Percentiles rank a stretch among this genome's conserved stretches.
Conservation (phyloP, 2,113 vertebrate species). For the Sapajus apella region DNA sequence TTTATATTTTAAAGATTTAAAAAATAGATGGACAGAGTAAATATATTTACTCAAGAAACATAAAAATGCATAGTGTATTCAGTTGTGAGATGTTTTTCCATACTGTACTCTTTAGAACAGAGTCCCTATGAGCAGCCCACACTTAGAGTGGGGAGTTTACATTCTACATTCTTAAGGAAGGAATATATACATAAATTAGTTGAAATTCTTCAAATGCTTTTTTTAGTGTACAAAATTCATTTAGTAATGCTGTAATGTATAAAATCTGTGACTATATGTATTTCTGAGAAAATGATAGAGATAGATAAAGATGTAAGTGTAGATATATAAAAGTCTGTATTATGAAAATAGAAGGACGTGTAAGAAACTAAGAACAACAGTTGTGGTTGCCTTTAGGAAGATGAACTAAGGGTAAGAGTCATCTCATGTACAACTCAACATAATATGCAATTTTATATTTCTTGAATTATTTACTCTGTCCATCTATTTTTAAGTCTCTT, state of each 20-base stretch:
- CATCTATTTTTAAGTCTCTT: background rate
- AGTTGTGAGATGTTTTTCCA: background rate
- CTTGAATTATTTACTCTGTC: background rate
- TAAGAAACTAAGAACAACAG: background rate
- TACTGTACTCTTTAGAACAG: background rate
- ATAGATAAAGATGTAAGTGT: background rate
- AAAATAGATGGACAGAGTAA: background rate
- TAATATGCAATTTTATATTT: background rate
- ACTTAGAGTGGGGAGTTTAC: background rate
- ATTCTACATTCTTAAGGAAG: background rate
- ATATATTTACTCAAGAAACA: background rate
- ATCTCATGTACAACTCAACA: background rate
- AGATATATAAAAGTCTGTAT: background rate
- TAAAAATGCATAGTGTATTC: background rate
- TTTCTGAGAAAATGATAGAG: background rate
- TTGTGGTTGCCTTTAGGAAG: constrained; percentile 5
- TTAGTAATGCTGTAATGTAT: background rate
- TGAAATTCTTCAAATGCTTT: background rate
- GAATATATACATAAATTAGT: background rate
- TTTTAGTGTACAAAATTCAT: background rate
- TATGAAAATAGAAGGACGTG: background rate
- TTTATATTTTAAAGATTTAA: constrained; percentile 10
- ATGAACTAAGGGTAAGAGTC: background rate
- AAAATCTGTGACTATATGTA: background rate
- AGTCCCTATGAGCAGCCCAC: background rate